phyloP scores from a whole-genome alignment of 2,888 invertebrate species.

The Bibio marci region DNA sequence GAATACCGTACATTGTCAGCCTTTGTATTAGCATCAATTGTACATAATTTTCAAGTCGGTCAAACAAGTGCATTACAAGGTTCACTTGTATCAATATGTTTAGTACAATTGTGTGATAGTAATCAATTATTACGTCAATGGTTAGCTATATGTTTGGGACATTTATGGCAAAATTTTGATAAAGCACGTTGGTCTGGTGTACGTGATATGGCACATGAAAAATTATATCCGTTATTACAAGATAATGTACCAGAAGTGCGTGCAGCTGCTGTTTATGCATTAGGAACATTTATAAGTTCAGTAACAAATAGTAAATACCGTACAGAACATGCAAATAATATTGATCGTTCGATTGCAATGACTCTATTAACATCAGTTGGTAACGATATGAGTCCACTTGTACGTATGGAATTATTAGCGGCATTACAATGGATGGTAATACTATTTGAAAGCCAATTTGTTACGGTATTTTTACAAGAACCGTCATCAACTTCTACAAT shows the following conservation, averaged over 20 bases:
- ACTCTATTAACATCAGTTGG: constrained; percentile 61
- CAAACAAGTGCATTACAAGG: constrained; percentile 85
- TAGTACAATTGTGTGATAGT: constrained; percentile 69
- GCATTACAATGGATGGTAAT: constrained; percentile 75
- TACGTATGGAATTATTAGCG: constrained; percentile 71
- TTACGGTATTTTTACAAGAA: constrained; percentile 55
- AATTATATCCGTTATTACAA: constrained; percentile 60
- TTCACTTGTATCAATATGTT: constrained; percentile 75
- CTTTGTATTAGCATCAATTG: constrained; percentile 86
- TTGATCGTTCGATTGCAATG: constrained; percentile 85
- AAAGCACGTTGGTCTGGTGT: constrained; percentile 89
- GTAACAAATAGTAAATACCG: constrained; percentile 44
- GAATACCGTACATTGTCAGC: constrained; percentile 87
- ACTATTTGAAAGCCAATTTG: constrained; percentile 76
- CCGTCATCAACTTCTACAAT: constrained; percentile 2
- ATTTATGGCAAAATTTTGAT: constrained; percentile 79
- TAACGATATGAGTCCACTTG: constrained; percentile 74
- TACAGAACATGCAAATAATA: constrained; percentile 83
- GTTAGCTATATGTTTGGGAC: constrained; percentile 83
- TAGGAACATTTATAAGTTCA: constrained; percentile 85
- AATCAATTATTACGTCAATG: constrained; percentile 59
- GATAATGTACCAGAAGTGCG: constrained; percentile 83
- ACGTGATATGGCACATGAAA: constrained; percentile 90
- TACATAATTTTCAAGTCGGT: constrained; percentile 72
- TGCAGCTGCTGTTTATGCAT: constrained; percentile 84